Conservation (phyloP, 64 coral and sea anemone genomes). For the Stylophora pistillata region DNA sequence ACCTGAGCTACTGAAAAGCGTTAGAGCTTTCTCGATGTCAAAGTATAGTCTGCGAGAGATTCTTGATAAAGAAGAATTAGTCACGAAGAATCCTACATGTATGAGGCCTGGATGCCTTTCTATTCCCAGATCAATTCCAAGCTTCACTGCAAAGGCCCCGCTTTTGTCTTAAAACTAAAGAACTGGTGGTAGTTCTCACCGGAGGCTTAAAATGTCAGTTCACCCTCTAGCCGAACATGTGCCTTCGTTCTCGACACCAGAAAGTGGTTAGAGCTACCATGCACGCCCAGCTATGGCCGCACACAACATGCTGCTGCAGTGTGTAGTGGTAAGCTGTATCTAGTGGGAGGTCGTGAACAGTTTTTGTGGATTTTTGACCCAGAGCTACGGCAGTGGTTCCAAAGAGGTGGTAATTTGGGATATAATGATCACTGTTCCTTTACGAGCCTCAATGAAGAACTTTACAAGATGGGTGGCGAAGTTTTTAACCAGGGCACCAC, state of each 20-base stretch:
- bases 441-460: background rate
- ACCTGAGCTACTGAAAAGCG: constrained; percentile 12
- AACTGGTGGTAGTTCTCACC: background rate
- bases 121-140: constrained; percentile 13
- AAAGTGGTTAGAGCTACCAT: background rate
- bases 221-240: background rate
- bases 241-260: background rate
- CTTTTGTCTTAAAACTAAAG: background rate
- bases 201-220: background rate
- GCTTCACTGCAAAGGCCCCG: background rate
- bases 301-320: constrained; percentile 38
- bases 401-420: too few species aligned
- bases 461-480: constrained; percentile 28
- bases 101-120: background rate
- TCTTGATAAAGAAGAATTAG: constrained; percentile 9
- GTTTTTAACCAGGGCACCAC: background rate
- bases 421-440: background rate
- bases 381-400: background rate
- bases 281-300: background rate
- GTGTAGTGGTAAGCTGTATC: constrained; percentile 15
- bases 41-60: background rate
- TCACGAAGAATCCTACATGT: background rate
- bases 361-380: background rate
- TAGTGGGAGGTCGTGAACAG: background rate
- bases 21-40: constrained; percentile 23